Evolutionary conservation across 2,888 invertebrate genomes (phyloP).

Genomic region (Conus canariensis): DNA sequence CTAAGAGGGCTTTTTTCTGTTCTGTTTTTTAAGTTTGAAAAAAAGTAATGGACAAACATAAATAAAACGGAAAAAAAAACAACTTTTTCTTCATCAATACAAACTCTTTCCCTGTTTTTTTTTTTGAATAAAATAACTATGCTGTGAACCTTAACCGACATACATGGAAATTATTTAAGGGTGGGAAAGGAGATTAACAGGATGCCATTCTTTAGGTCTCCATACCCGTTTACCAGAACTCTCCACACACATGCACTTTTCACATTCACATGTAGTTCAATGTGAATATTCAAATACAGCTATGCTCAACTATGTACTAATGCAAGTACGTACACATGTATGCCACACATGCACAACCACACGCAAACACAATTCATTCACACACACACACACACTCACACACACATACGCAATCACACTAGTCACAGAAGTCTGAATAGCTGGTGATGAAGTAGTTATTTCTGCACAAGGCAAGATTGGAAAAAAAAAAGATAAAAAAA

Average conservation of each 20-base stretch:
- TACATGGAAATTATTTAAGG: neutral
- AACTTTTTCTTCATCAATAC: too few species aligned
- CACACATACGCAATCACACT: too few species aligned
- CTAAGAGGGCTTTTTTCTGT: too few species aligned
- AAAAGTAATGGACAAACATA: too few species aligned
- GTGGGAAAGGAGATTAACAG: neutral
- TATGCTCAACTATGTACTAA: neutral
- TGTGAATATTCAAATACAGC: neutral
- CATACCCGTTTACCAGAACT: slow-evolving; percentile 1
- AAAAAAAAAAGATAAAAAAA: neutral
- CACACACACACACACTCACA: neutral
- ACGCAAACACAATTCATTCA: neutral
- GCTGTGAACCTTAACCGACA: neutral
- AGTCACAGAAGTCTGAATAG: neutral
- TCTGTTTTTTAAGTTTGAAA: too few species aligned
- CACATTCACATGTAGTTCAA: neutral
- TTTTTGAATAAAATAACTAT: neutral
- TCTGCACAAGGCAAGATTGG: neutral
- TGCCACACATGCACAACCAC: neutral
- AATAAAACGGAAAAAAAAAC: too few species aligned
- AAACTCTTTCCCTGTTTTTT: neutral
- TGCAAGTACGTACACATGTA: neutral
- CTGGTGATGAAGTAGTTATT: neutral
- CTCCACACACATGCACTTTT: neutral
- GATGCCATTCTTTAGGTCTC: slow-evolving; percentile 4